These are phyloP conservation scores for Symphodus melops DNA, from an alignment of 2,113 vertebrate genomes.

Conservation along the genomic window DNA sequence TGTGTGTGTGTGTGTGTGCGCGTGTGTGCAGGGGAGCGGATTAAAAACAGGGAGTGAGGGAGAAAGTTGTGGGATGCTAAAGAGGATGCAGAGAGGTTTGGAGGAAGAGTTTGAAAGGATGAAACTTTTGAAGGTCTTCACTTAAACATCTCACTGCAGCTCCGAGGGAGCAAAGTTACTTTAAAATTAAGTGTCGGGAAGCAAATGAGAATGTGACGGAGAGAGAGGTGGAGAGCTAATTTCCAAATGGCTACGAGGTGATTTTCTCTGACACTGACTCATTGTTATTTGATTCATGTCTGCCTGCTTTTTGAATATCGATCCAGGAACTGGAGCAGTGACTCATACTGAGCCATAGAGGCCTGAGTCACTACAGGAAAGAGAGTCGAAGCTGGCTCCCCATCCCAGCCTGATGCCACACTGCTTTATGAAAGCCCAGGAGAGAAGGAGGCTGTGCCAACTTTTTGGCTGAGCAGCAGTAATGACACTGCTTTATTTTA, in stretches of 20 bases:
- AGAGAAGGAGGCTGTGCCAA: slow-evolving; percentile 40
- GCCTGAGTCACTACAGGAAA: slow-evolving; percentile 69
- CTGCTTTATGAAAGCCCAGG: slow-evolving; percentile 48
- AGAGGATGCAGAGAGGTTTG: slow-evolving; percentile 13
- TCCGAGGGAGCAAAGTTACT: slow-evolving; percentile 20
- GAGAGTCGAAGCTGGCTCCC: slow-evolving; percentile 56
- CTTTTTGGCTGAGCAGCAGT: slow-evolving; percentile 51
- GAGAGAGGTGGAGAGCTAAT: slow-evolving; percentile 43
- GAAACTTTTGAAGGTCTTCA: slow-evolving; percentile 35
- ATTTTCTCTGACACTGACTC: slow-evolving; percentile 74
- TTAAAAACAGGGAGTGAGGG: slow-evolving; percentile 33
- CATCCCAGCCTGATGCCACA: slow-evolving; percentile 45
- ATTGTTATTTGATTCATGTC: slow-evolving; percentile 79
- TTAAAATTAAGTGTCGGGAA: slow-evolving; percentile 33
- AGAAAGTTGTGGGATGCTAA: slow-evolving; percentile 5
- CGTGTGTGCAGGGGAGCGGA: slow-evolving; percentile 26
- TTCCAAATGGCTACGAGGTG: slow-evolving; percentile 72
- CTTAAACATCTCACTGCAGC: slow-evolving; percentile 14
- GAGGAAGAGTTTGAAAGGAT: slow-evolving; percentile 21
- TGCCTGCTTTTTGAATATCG: slow-evolving; percentile 72
- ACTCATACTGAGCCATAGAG: slow-evolving; percentile 65
- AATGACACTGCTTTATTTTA: slow-evolving; percentile 57
- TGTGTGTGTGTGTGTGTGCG: too few relatives aligned
- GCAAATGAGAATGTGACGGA: slow-evolving; percentile 21
- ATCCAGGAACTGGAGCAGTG: slow-evolving; percentile 69